Conservation (phyloP, 1,140 invertebrate genomes). For the Drosophila erecta region DNA sequence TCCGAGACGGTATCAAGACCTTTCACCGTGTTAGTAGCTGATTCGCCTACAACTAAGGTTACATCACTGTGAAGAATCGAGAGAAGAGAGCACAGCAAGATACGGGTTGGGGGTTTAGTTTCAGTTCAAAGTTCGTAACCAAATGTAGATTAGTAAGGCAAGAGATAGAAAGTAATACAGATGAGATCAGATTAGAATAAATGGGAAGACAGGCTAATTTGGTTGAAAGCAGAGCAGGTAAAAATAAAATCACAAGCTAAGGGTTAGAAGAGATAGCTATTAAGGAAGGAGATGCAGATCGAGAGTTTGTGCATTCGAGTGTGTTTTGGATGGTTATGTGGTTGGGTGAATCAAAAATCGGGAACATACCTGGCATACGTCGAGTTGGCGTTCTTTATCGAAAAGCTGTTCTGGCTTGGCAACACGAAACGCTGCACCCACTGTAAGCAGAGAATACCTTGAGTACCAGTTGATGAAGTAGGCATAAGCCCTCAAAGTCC, state of each 20-base stretch:
- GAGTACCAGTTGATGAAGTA: slow-evolving; percentile 37
- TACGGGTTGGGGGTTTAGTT: slow-evolving; percentile 64
- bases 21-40: slow-evolving; percentile 64
- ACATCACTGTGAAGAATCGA: slow-evolving; percentile 78
- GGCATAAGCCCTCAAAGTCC: slow-evolving; percentile 38
- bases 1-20: slow-evolving; percentile 76
- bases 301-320: slow-evolving; percentile 41
- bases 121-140: slow-evolving; percentile 43
- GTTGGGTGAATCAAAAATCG: slow-evolving; percentile 13
- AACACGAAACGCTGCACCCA: slow-evolving; percentile 83
- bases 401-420: slow-evolving; percentile 80
- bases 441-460: slow-evolving; percentile 60
- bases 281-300: slow-evolving; percentile 10
- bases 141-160: slow-evolving; percentile 33
- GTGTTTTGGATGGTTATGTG: slow-evolving; percentile 16
- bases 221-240: slow-evolving; percentile 23
- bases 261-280: slow-evolving; percentile 21
- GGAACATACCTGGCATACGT: slow-evolving; percentile 83
- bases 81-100: slow-evolving; percentile 66
- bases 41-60: slow-evolving; percentile 75
- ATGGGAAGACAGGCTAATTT: slow-evolving; percentile 1
- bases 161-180: not conserved
- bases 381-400: slow-evolving; percentile 81
- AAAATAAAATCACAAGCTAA: slow-evolving; percentile 43
- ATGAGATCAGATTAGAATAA: slow-evolving; percentile 12